Base-by-base conservation (phyloP, 2,888 invertebrate species). In the Mechanitis mazaeus region DNA sequence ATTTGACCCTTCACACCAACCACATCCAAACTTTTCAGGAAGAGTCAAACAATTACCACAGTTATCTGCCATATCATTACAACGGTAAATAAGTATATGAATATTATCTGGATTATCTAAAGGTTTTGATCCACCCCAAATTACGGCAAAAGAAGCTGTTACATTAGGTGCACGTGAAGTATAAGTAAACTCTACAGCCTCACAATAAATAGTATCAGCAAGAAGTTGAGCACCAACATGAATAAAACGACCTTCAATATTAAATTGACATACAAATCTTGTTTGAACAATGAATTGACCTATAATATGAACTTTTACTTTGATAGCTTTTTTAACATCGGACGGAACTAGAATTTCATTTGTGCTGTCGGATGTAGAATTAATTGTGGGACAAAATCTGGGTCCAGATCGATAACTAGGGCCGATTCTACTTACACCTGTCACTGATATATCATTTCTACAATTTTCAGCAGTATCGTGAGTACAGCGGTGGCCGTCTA, bases 21-120 rank as follows among this genome's bases (percentile, higher is more conserved):
- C 98, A 85, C 98, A 98, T 62, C 95, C 95, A 82, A 96, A 98
- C 80, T 97, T 97, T 75, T 96, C 95, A 3, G 96, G 94, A 65
- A 97, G 91, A 35, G 97, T 97, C 75, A 99, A 90, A 83, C 99
- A 99, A 92, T 96, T 95, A 3, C 99, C 99, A 86, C 99, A 99
- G 83, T 98, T 98, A 81, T 96, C 95, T 3, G 98, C 98, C 97
- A 99, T 97, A 81, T 96, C 96, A 64, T 96, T 95, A 87, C 99
- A 99, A 63, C 96, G 94, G 85, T 97, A 97, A 77, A 97, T 96
- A 60, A 97, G 94, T 79, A 97, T 96, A 89, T 97, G 97, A 77
- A 98, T 96, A 84, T 97, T 96, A 85, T 96, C 95, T 3, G 98
- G 98, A 91, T 98, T 98, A 88, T 98, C 98, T 72, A 98, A 91